Evolutionary conservation across 2,888 invertebrate species (phyloP).

Genomic region (Marasmarcha lunaedactyla): DNA sequence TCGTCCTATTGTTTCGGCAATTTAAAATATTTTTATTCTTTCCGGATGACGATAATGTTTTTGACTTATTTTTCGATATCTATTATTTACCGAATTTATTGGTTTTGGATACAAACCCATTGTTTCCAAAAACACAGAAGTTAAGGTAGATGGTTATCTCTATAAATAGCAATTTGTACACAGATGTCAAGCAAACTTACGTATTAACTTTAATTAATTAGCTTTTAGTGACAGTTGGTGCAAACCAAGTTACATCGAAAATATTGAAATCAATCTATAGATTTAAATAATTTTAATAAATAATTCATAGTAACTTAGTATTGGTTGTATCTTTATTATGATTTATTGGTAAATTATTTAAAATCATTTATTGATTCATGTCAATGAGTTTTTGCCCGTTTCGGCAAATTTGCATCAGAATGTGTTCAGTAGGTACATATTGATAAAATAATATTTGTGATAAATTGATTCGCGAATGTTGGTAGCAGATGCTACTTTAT

Average conservation of each 20-base stretch:
- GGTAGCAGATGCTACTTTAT: conserved; percentile 1
- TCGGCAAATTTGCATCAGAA: conserved; percentile 42
- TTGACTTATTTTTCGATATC: conserved; percentile 62
- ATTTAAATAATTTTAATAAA: not conserved
- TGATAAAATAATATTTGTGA: conserved; percentile 1
- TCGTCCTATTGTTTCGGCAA: conserved; percentile 58
- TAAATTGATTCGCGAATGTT: conserved; percentile 3
- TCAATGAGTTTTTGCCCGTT: conserved; percentile 38
- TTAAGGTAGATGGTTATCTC: conserved; percentile 24
- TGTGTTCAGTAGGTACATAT: conserved; percentile 12
- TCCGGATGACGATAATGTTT: conserved; percentile 64
- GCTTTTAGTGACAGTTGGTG: too few relatives aligned
- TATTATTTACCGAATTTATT: conserved; percentile 67
- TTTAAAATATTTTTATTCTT: conserved; percentile 68
- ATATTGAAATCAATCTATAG: too few relatives aligned
- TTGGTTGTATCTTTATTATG: conserved; percentile 28
- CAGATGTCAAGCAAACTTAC: conserved; percentile 28
- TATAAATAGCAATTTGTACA: conserved; percentile 43
- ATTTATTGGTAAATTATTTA: conserved; percentile 53
- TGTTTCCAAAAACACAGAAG: conserved; percentile 24
- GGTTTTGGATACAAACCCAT: conserved; percentile 23
- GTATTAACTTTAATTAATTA: conserved; percentile 29
- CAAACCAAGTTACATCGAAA: too few relatives aligned
- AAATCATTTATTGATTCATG: conserved; percentile 39
- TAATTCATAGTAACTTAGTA: conserved; percentile 17